These are phyloP conservation scores for Scatophagus argus DNA, from an alignment of 2,113 vertebrate species.

Conservation along the genomic window DNA sequence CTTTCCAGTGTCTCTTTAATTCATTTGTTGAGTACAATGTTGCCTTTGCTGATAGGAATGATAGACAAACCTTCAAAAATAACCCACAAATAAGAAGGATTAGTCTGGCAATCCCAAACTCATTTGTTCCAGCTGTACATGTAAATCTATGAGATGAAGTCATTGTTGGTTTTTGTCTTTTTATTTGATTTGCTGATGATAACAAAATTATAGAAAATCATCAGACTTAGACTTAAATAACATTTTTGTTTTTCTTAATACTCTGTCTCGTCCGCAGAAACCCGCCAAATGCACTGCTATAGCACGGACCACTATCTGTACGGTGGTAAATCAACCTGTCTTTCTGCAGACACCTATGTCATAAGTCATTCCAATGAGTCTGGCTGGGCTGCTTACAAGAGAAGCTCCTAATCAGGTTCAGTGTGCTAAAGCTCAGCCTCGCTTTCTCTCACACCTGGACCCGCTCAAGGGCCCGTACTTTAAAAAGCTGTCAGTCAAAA, in stretches of 20 bases:
- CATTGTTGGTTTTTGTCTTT: neutral
- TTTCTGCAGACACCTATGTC: conserved; percentile 32
- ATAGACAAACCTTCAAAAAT: neutral
- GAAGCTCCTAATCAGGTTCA: conserved; percentile 44
- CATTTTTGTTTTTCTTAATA: neutral
- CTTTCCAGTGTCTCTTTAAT: neutral
- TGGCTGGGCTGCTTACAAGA: conserved; percentile 25
- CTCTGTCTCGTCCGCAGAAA: conserved; percentile 1
- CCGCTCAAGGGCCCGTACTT: conserved; percentile 65
- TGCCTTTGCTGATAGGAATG: neutral
- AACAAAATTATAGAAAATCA: neutral
- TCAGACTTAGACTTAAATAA: neutral
- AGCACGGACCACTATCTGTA: conserved; percentile 2
- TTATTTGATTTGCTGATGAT: neutral
- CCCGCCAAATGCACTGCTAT: neutral
- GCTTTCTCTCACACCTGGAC: conserved; percentile 78
- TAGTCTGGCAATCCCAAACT: neutral
- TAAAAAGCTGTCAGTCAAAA: conserved; percentile 78
- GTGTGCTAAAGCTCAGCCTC: conserved; percentile 23
- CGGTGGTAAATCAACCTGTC: conserved; percentile 45
- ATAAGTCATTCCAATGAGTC: conserved; percentile 31
- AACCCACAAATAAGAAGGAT: neutral
- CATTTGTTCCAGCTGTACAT: neutral
- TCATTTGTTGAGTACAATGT: neutral
- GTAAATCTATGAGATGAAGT: neutral